Percentiles rank a stretch among this genome's conserved stretches.
phyloP scores from a whole-genome alignment of 2,113 vertebrate species.

The Anhinga anhinga region DNA sequence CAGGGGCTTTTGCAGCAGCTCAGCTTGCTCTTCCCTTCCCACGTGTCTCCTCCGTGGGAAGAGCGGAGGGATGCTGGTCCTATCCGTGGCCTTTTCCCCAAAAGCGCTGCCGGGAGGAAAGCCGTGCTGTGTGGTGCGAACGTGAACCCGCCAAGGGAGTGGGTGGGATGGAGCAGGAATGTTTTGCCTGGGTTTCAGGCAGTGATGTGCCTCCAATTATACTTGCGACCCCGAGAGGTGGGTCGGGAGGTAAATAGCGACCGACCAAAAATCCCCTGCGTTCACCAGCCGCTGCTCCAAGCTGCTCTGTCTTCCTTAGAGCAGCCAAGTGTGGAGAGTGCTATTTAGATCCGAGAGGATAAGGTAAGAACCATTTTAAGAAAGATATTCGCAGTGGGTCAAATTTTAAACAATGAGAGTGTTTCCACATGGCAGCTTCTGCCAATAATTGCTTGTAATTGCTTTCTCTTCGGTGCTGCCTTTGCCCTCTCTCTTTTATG shows the following conservation, averaged over 20 bases:
- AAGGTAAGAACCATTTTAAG: slow-evolving; percentile 44
- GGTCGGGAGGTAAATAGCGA: background rate
- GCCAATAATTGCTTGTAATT: slow-evolving; percentile 67
- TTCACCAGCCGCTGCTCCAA: background rate
- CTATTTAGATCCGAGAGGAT: slow-evolving; percentile 22
- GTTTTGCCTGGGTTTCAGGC: background rate
- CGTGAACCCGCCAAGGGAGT: fast-evolving
- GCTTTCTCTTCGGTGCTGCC: background rate
- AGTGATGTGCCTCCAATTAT: background rate
- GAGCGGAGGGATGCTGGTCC: background rate
- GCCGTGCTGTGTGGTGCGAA: background rate
- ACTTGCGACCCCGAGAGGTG: background rate
- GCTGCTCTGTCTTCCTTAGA: background rate
- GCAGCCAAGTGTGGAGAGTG: slow-evolving; percentile 2
- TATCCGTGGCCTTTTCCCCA: fast-evolving
- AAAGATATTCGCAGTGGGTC: slow-evolving; percentile 29
- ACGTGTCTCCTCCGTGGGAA: fast-evolving
- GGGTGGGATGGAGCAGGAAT: background rate
- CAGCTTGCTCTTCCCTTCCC: background rate
- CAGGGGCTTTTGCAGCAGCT: background rate
- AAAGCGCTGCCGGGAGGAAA: background rate
- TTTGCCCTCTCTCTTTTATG: background rate
- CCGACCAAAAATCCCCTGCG: background rate
- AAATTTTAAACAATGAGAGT: slow-evolving; percentile 52
- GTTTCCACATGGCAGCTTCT: slow-evolving; percentile 42